phyloP scores from a whole-genome alignment of 2,888 invertebrate genomes.

The Dendrolimus houi region DNA sequence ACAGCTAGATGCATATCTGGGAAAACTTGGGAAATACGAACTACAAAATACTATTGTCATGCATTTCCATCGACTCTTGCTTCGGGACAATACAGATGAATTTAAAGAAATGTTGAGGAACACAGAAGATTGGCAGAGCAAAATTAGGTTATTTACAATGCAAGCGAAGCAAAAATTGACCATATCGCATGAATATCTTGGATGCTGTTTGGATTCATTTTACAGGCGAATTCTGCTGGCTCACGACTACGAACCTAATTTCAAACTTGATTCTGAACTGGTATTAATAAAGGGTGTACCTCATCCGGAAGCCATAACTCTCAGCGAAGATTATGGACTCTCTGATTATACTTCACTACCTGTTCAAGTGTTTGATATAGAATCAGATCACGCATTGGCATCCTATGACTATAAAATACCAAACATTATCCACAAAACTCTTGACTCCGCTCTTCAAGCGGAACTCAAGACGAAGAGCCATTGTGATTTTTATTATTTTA shows the following conservation, averaged over 20 bases:
- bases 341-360: slow-evolving; percentile 1
- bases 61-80: slow-evolving; percentile 15
- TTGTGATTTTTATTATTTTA: slow-evolving; percentile 14
- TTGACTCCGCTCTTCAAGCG: slow-evolving; percentile 1
- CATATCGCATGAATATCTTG: slow-evolving; percentile 19
- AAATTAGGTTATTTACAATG: slow-evolving; percentile 2
- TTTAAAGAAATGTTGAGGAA: slow-evolving; percentile 11
- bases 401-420: slow-evolving; percentile 2
- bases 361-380: slow-evolving; percentile 1
- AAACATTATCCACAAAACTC: slow-evolving; percentile 4
- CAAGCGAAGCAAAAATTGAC: slow-evolving; percentile 6
- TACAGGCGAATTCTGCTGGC: slow-evolving; percentile 23
- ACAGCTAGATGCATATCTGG: slow-evolving; percentile 24
- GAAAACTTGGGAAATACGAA: slow-evolving; percentile 16
- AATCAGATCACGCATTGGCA: slow-evolving; percentile 1
- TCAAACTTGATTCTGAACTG: slow-evolving; percentile 24
- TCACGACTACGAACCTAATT: slow-evolving; percentile 19
- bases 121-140: slow-evolving; percentile 1
- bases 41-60: slow-evolving; percentile 22
- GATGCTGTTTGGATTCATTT: slow-evolving; percentile 12
- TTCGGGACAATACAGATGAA: slow-evolving; percentile 18
- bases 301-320: slow-evolving; percentile 15
- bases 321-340: slow-evolving; percentile 20
- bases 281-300: slow-evolving; percentile 24
- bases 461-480: slow-evolving; percentile 6